These are phyloP conservation scores for Callithrix jacchus DNA, from an alignment of 2,113 vertebrate genomes.

Conservation along the genomic window DNA sequence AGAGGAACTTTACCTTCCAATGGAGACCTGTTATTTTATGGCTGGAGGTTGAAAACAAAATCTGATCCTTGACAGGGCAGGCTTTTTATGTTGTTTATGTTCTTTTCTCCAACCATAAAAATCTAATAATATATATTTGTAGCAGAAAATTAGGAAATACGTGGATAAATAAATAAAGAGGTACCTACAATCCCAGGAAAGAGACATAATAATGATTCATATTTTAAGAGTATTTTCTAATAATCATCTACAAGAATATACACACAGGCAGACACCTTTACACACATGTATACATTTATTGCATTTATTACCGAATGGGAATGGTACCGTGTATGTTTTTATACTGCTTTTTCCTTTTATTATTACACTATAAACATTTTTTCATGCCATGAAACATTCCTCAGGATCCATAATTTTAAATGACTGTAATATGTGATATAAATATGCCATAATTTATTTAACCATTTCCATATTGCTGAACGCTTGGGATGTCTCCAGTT, in stretches of 20 bases:
- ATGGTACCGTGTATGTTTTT: not conserved
- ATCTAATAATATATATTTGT: not conserved
- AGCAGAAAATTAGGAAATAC: not conserved
- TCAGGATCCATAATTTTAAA: not conserved
- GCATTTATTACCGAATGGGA: not conserved
- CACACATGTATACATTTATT: not conserved
- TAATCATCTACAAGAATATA: not conserved
- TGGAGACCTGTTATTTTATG: not conserved
- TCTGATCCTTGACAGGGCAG: not conserved
- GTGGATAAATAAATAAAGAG: not conserved
- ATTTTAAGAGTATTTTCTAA: not conserved
- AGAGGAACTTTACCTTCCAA: not conserved
- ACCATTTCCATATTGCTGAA: not conserved
- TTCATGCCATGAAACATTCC: not conserved
- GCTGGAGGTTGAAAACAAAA: not conserved
- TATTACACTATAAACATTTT: not conserved
- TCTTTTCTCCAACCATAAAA: not conserved
- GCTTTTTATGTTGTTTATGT: not conserved
- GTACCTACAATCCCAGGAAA: not conserved
- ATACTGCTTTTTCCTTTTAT: not conserved
- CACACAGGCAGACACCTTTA: fast-evolving
- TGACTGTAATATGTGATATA: not conserved
- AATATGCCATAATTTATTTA: not conserved
- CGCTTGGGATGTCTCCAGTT: not conserved
- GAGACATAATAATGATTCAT: not conserved